Percentiles rank a stretch among this genome's conserved stretches.
These are phyloP conservation scores for Sardinella longiceps DNA, from an alignment of 2,797 vertebrate genomes.

Conservation along the genomic window DNA sequence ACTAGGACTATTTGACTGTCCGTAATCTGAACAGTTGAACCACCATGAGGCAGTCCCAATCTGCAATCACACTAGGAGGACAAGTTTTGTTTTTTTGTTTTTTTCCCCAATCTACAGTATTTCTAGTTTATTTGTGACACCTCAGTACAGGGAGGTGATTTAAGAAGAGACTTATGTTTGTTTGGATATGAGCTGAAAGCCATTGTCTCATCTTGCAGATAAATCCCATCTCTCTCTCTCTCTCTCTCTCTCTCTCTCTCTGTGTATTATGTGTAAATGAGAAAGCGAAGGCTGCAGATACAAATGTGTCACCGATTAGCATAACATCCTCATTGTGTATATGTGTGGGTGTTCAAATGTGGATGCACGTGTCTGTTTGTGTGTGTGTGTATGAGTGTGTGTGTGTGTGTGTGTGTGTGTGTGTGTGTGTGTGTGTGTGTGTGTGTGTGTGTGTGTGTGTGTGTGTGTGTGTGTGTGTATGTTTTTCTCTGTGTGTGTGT, in stretches of 20 bases:
- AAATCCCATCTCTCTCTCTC: constrained; percentile 27
- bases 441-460: constrained; percentile 22
- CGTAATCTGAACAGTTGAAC: background rate
- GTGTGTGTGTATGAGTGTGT: background rate
- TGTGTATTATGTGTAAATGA: constrained; percentile 44
- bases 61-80: background rate
- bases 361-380: background rate
- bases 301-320: constrained; percentile 44
- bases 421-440: constrained; percentile 9
- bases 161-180: constrained; percentile 14
- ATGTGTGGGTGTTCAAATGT: background rate
- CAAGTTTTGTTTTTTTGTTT: background rate
- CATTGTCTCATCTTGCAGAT: constrained; percentile 30
- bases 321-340: constrained; percentile 46
- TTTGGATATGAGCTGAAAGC: constrained; percentile 24
- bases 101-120: background rate
- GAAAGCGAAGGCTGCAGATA: constrained; percentile 30
- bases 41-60: background rate
- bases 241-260: constrained; percentile 30
- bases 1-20: too few species aligned
- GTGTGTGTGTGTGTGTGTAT: background rate
- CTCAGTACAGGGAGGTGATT: background rate
- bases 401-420: background rate
- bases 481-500: background rate
- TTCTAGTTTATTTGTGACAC: background rate